A percentile compares a stretch with the other conserved stretches of the same genome.
These are phyloP conservation scores for Pagrus major DNA, from an alignment of 2,113 vertebrate species.

Conservation along the genomic window DNA sequence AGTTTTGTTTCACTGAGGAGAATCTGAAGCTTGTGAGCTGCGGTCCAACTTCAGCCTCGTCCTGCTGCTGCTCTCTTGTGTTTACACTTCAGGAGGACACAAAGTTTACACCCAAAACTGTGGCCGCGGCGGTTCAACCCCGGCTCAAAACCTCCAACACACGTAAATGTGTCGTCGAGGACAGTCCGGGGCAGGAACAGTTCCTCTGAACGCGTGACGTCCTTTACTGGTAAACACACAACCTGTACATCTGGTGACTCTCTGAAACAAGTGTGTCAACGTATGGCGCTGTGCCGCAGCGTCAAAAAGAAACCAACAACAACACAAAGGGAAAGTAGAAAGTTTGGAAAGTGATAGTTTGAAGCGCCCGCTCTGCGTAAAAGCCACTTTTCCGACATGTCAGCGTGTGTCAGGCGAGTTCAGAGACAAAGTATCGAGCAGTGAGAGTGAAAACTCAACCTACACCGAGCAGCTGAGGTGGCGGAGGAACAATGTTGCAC, in stretches of 20 bases:
- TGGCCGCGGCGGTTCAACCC: constrained; percentile 39
- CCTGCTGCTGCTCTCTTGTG: constrained; percentile 55
- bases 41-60: not conserved
- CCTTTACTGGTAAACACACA: not conserved
- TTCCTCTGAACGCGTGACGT: not conserved
- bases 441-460: not conserved
- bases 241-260: not conserved
- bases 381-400: not conserved
- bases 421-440: not conserved
- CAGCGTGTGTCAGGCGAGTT: not conserved
- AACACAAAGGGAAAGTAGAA: not conserved
- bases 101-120: constrained; percentile 67
- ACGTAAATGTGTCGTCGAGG: not conserved
- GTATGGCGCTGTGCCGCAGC: not conserved
- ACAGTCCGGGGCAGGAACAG: not conserved
- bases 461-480: not conserved
- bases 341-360: not conserved
- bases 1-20: too few species aligned
- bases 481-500: constrained; percentile 25
- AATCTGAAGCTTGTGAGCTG: too few species aligned
- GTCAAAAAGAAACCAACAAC: too few species aligned
- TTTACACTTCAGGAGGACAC: constrained; percentile 67
- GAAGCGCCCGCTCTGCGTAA: not conserved
- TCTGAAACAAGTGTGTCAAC: not conserved
- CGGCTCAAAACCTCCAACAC: constrained; percentile 27